Evolutionary conservation across 2,797 vertebrate genomes (phyloP).

Genomic region (Brachyalestes nurse): DNA sequence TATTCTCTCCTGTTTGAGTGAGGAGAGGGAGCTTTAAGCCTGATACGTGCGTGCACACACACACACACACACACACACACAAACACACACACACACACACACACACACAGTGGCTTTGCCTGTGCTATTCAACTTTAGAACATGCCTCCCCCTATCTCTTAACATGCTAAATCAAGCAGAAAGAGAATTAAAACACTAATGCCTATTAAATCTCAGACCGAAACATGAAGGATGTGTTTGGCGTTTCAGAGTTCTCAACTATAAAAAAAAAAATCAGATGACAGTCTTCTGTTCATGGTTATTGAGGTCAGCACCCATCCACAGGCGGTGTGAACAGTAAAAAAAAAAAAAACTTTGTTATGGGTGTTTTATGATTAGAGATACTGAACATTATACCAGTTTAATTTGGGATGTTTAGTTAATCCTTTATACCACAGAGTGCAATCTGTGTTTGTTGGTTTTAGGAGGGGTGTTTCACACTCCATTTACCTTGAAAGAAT

Average conservation of each 20-base stretch:
- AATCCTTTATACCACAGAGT: constrained; percentile 27
- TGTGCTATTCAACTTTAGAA: constrained; percentile 30
- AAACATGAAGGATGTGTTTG: constrained; percentile 27
- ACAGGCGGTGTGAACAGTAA: constrained; percentile 22
- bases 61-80: constrained; percentile 20
- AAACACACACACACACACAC: neutral
- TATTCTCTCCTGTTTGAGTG: constrained; percentile 61
- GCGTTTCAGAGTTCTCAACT: constrained; percentile 22
- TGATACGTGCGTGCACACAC: constrained; percentile 63
- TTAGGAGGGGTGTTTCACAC: constrained; percentile 41
- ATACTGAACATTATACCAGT: constrained; percentile 12
- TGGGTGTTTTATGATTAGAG: constrained; percentile 12
- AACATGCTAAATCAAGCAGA: constrained; percentile 70
- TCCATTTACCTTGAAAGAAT: constrained; percentile 39
- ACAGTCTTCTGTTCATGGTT: constrained; percentile 22
- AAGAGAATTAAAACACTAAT: constrained; percentile 68
- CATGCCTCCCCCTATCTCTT: constrained; percentile 64
- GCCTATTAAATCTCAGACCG: constrained; percentile 40
- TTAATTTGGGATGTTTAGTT: constrained; percentile 27
- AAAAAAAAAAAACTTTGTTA: constrained; percentile 18
- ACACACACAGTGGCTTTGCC: constrained; percentile 17
- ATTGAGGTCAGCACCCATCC: constrained; percentile 28
- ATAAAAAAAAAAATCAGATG: constrained; percentile 5
- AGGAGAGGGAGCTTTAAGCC: constrained; percentile 57
- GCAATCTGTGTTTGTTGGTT: constrained; percentile 37